phyloP scores from a whole-genome alignment of 2,113 vertebrate species.

The Pseudopipra pipra region DNA sequence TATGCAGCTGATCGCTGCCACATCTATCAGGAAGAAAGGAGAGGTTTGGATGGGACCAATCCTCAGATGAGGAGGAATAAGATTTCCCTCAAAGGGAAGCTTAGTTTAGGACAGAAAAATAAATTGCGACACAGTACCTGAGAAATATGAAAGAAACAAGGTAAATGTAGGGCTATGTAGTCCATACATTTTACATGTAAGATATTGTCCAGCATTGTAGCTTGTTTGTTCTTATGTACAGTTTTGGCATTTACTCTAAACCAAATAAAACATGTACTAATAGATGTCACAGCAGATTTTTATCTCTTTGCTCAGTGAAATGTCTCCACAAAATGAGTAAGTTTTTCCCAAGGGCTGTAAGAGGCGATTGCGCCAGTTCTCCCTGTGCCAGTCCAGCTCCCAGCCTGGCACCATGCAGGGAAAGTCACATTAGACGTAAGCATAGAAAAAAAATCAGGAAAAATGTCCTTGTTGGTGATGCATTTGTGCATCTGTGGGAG shows the following conservation, averaged over 20 bases:
- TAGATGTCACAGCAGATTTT: neutral
- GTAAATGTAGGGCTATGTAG: neutral
- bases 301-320: neutral
- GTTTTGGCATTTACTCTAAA: conserved; percentile 8
- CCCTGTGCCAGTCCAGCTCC: neutral
- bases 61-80: neutral
- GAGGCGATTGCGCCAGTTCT: rapidly evolving
- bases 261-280: neutral
- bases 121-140: neutral
- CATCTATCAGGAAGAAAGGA: rapidly evolving
- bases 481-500: neutral
- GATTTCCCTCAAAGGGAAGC: neutral
- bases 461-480: neutral
- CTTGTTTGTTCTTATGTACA: neutral
- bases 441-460: neutral
- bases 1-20: neutral
- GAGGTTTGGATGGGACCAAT: neutral
- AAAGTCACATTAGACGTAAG: neutral
- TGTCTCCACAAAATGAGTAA: neutral
- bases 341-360: neutral
- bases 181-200: neutral
- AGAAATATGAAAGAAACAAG: neutral
- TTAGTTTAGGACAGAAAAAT: neutral
- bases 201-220: neutral
- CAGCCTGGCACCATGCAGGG: neutral